Conservation (phyloP, 2,113 vertebrate genomes). For the Oreochromis spilurus region DNA sequence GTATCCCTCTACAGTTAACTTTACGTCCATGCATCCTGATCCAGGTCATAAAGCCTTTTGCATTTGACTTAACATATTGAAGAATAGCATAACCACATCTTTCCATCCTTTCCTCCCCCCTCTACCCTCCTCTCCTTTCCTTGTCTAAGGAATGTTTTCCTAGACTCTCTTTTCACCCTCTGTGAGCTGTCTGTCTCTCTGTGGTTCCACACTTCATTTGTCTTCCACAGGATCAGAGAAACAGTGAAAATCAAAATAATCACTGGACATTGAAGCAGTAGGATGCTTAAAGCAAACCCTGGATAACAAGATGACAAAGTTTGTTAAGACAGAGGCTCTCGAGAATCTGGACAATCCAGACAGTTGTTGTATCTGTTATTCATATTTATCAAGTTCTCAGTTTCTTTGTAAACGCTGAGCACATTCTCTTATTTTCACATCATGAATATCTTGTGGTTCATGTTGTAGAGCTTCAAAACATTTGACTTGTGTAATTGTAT, state of each 20-base stretch:
- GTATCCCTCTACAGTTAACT: background rate
- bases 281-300: slow-evolving; percentile 19
- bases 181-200: slow-evolving; percentile 63
- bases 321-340: background rate
- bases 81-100: slow-evolving; percentile 22
- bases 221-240: slow-evolving; percentile 69
- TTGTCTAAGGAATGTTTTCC: slow-evolving; percentile 64
- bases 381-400: background rate
- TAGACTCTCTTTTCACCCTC: slow-evolving; percentile 66
- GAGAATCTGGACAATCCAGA: background rate
- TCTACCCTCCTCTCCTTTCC: slow-evolving; percentile 19
- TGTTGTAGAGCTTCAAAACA: background rate
- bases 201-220: slow-evolving; percentile 71
- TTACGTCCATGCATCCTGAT: background rate
- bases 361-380: background rate
- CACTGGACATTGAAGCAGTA: slow-evolving; percentile 49
- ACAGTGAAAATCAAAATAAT: slow-evolving; percentile 69
- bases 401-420: background rate
- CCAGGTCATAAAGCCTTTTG: background rate
- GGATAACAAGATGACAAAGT: slow-evolving; percentile 61
- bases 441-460: background rate
- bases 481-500: background rate
- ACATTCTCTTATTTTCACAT: background rate
- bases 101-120: slow-evolving; percentile 5
- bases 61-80: background rate